phyloP scores from a whole-genome alignment of 2,888 invertebrate species.

The Acheta domesticus region DNA sequence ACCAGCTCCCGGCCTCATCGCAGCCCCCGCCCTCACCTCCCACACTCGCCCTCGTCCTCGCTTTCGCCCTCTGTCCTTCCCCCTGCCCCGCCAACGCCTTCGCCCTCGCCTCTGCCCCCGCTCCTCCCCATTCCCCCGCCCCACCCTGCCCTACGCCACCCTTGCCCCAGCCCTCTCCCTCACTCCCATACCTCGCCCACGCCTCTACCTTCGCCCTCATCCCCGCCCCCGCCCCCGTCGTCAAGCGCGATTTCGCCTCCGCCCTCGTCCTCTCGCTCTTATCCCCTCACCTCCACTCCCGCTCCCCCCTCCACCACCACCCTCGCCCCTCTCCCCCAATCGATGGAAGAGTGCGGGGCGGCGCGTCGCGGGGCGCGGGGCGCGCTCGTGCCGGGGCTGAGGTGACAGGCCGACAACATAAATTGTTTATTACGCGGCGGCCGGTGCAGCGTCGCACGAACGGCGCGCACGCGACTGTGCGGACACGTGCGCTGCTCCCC shows the following conservation, averaged over 20 bases:
- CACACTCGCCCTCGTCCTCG: too few species aligned
- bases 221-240: not conserved
- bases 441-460: not conserved
- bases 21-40: too few species aligned
- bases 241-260: not conserved
- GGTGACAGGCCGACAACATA: constrained; percentile 18
- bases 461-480: not conserved
- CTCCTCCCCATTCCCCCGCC: too few species aligned
- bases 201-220: not conserved
- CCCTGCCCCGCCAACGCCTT: too few species aligned
- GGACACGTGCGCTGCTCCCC: constrained; percentile 21
- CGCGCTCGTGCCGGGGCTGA: not conserved
- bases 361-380: not conserved
- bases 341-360: not conserved
- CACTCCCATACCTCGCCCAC: not conserved
- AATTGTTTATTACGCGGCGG: constrained; percentile 20
- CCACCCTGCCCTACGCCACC: too few species aligned
- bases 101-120: too few species aligned
- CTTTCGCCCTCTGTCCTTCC: too few species aligned
- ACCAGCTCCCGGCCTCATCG: too few species aligned
- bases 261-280: not conserved
- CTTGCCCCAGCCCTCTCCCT: too few species aligned
- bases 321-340: not conserved
- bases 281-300: not conserved
- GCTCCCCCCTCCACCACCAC: fast-evolving